Evolutionary conservation across 2,888 invertebrate species (phyloP), one percentile per base, ranked within the genome.

Genomic region (Herminia tarsipennalis): DNA sequence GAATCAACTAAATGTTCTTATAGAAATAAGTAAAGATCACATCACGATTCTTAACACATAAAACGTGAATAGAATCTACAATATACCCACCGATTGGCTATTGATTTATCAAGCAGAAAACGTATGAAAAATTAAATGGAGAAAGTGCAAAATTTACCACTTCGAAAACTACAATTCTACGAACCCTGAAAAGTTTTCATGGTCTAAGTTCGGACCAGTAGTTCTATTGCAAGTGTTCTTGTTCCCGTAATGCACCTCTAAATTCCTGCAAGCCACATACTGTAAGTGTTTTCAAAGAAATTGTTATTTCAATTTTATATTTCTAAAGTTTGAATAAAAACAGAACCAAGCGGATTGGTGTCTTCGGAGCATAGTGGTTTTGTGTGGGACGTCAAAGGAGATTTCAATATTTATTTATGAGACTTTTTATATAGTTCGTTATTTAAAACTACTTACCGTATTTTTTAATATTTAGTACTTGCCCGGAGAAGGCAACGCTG

Each of bases 111-210:
- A 18, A 18, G 3, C 20, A 4, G 3, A 4, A 33, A 61, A 12
- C 56, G 56, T 46, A 47, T 52, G 42, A 54, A 49, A 66, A 52
- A 55, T 56, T 61, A 30, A 28, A 35, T 24, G 47, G 13, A 8
- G 16, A 34, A 43, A 12, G 5, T 14, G 12, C 40, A 13, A 52
- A 49, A 42, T 35, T 34, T 42, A 28, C 5, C 12, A 13, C 29
- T 22, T 22, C 9, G 10, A 47, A 47, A 66, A 46, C 33, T 27
- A 40, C 35, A 56, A 53, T 55, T 78, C 76, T 78, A 76, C 55
- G 32, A 60, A 73, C 69, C 78, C 75, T 78, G 68, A 72, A 75
- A 85, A 73, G 76, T 85, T 83, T 84, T 81, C 81, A 83, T 78
- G 76, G 72, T 64, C 54, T 74, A 80, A 86, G 76, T 88, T 83